phyloP scores from a whole-genome alignment of 2,888 invertebrate genomes.

The Acleris holmiana region DNA sequence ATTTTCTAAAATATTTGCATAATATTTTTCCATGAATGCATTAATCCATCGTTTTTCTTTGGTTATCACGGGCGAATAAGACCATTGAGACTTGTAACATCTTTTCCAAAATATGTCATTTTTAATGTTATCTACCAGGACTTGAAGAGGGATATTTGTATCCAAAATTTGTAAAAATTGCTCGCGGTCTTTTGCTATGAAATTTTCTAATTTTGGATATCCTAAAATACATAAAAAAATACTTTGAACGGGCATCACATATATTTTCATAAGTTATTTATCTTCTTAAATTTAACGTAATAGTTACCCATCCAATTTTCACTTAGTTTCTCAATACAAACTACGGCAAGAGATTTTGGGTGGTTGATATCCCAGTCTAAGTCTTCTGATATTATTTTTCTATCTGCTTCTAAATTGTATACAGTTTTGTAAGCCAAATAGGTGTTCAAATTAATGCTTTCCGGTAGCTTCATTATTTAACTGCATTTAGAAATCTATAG shows the following conservation, averaged over 20 bases:
- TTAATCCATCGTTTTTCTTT: constrained; percentile 71
- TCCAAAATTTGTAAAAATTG: constrained; percentile 71
- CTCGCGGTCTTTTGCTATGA: constrained; percentile 73
- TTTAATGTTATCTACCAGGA: constrained; percentile 75
- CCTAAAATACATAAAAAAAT: constrained; percentile 52
- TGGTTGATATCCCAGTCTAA: constrained; percentile 80
- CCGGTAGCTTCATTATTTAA: constrained; percentile 62
- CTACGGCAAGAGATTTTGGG: constrained; percentile 70
- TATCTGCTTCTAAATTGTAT: constrained; percentile 60
- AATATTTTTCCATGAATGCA: constrained; percentile 74
- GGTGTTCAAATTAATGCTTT: constrained; percentile 69
- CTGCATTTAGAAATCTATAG: background rate
- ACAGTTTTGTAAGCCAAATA: constrained; percentile 71
- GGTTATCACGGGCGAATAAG: constrained; percentile 55
- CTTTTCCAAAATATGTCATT: constrained; percentile 79
- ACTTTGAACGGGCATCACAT: too few species aligned
- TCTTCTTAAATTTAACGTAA: background rate
- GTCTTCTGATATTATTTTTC: constrained; percentile 78
- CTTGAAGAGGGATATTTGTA: constrained; percentile 68
- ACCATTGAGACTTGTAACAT: constrained; percentile 69
- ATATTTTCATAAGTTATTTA: too few species aligned
- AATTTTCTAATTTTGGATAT: constrained; percentile 62
- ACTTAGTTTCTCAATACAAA: constrained; percentile 78
- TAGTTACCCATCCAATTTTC: constrained; percentile 72
- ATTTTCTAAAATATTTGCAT: constrained; percentile 74